phyloP scores from a whole-genome alignment of 2,113 vertebrate genomes.

The Oreochromis tanganicae region DNA sequence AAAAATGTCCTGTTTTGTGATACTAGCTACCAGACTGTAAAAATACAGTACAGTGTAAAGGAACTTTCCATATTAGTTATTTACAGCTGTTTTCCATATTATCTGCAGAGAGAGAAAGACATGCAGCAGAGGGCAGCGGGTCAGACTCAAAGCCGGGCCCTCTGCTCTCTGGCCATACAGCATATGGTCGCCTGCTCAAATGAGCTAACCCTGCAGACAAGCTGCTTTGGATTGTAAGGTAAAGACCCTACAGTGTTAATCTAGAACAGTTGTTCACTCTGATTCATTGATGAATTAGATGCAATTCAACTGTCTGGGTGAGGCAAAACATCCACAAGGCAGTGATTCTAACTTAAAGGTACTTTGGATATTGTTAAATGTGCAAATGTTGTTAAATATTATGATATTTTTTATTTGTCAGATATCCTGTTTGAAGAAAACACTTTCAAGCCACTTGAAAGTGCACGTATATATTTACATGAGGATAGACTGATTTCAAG shows the following conservation, averaged over 20 bases:
- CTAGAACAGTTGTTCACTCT: background rate
- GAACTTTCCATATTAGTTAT: background rate
- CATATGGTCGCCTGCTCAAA: background rate
- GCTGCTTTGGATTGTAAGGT: background rate
- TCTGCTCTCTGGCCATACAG: background rate
- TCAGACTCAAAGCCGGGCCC: background rate
- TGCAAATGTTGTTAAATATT: background rate
- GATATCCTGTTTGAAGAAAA: background rate
- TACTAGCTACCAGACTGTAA: background rate
- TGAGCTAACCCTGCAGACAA: background rate
- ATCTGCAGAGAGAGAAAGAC: background rate
- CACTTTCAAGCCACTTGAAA: background rate
- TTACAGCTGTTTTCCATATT: background rate
- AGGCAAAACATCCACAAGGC: background rate
- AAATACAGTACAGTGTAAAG: background rate
- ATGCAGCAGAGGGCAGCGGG: background rate
- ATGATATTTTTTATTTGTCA: background rate
- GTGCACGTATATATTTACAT: background rate
- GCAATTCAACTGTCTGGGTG: background rate
- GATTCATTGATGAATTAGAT: background rate
- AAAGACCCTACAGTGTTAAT: background rate
- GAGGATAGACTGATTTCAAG: background rate
- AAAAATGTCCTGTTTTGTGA: background rate
- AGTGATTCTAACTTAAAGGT: background rate
- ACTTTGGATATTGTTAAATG: background rate